Percentiles rank a stretch among this genome's conserved stretches.
These are phyloP conservation scores for human DNA, from an alignment of 2,113 vertebrate species.

Conservation along the genomic window GRCh38 chr1:95577501-95578000, in stretches of 20 bases:
- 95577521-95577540: background rate
- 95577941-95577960: background rate
- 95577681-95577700: background rate
- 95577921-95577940: background rate
- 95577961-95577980: background rate
- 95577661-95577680: background rate
- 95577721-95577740: conserved; percentile 26
- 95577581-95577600: background rate
- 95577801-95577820: background rate
- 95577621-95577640: background rate
- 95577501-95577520: background rate
- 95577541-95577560: background rate
- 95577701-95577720: background rate
- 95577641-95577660: background rate
- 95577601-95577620: background rate
- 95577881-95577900: background rate
- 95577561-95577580: conserved; percentile 11
- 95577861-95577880: background rate
- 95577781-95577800: background rate
- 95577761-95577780: background rate
- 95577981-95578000: background rate
- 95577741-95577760: background rate
- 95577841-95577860: background rate
- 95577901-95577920: background rate
- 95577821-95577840: background rate